phyloP scores from a whole-genome alignment of 2,797 vertebrate species.

The Helicolenus hilgendorfi region DNA sequence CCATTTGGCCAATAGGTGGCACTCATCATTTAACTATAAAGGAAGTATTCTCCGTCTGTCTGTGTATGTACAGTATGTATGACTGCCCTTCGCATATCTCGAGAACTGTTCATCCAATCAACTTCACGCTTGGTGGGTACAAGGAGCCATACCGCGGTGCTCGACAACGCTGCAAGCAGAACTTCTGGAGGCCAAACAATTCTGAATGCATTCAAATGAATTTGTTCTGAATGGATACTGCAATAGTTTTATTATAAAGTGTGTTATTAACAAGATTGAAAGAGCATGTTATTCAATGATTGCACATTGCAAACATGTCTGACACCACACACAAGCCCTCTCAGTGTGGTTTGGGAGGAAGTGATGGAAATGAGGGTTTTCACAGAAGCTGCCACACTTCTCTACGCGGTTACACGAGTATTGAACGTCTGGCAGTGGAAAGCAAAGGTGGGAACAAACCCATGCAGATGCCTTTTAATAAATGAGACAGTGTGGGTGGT shows the following conservation, averaged over 20 bases:
- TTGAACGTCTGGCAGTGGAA: slow-evolving; percentile 32
- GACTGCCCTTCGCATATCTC: no score
- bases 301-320: neutral
- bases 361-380: slow-evolving; percentile 5
- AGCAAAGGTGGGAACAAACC: slow-evolving; percentile 28
- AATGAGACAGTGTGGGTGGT: slow-evolving; percentile 56
- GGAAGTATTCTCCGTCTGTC: no score
- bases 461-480: slow-evolving; percentile 18
- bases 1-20: no score
- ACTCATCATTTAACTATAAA: no score
- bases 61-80: no score
- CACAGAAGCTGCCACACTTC: neutral
- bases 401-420: neutral
- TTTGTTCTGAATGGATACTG: no score
- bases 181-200: no score
- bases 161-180: no score
- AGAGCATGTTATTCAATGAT: neutral
- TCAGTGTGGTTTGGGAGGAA: neutral
- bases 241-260: neutral
- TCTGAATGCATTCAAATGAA: no score
- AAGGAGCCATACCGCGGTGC: no score
- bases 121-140: no score
- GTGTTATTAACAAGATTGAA: neutral
- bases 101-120: no score
- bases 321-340: neutral